Evolutionary conservation across 2,888 invertebrate species (phyloP), one percentile per base, ranked within the genome.

Genomic region (Drosophila mimica): DNA sequence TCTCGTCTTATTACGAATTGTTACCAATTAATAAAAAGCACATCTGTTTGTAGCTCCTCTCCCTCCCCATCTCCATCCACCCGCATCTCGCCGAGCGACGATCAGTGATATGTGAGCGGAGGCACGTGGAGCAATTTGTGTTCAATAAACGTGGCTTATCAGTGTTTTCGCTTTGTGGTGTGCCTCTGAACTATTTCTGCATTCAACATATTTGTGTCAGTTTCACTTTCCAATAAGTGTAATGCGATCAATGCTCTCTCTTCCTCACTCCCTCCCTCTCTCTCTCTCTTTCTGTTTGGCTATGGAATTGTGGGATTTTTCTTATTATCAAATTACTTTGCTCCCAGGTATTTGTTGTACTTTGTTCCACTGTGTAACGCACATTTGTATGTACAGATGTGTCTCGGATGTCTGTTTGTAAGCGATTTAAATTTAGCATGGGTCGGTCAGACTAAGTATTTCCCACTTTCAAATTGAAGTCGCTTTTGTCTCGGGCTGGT

Each of bases 181-280:
- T 25, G 2, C 25, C 25, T 25, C 25, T 25, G 25, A 25, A 25
- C 25, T 25, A 5, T 28, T 38, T 38, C 3, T 30, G 36, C n/a
- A 13, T 25, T 1, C 13, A n/a, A 17, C 20, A 20, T 20, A 20
- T 73, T 56, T 30, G 43, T 28, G 30, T 46, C 34, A 28, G 49
- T 56, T 77, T 71, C 72, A 38, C 52, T 62, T 58, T 68, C 34
- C 40, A 4, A 31, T 56, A 33, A 20, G 36, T 54, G 33, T 62
- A 40, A 34, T 43, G 20, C 48, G 61, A 48, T 34, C 33, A 11
- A 1, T 15, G 6, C 2, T 52, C 36, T 33, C 33, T 20, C 17
- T 38, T 15, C n/a, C 33, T n/a, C 34, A 30, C 34, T 1, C 13
- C 4, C 51, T 1, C 5, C 15, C 8, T 25, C 11, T 34, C 25